Base-by-base conservation (phyloP, 2,113 vertebrate genomes). In the Larimichthys crocea region DNA sequence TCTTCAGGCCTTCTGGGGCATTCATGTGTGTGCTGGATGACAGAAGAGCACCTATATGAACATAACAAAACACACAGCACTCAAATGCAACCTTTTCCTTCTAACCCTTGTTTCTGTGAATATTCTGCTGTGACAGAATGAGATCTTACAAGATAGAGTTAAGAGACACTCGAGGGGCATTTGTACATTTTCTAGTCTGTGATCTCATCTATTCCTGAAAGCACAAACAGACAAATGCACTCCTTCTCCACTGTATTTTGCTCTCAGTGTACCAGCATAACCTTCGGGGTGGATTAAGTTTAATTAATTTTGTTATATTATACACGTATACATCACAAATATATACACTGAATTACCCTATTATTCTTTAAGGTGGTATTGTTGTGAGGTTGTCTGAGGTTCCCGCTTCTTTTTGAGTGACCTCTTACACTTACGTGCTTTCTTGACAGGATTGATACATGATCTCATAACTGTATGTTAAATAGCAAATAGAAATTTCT, bases 101-200 rank as follows among this genome's bases (percentile, higher is more conserved):
- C 49, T 0, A 44, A 48, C 16, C 50, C 68, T 44, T 17, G 3
- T 19, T 3, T 76, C 48, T 64, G 22, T 3, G 50, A 50, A 80
- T 12, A 24, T 40, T 44, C 74, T n/a, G 11, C 55, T 65, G 48
- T 86, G 80, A 84, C 72, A 72, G 40, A 80, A 74, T n/a, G 49
- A 74, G 67, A 83, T 79, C 60, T 40, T 62, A 72, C 46, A 46
- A 50, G 56, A 79, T 40, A 48, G 55, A 74, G 6, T 31, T 72
- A 55, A 78, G 62, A 66, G 56, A 79, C 64, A 71, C 61, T 68
- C 1, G 17, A 80, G 69, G 76, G 42, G 67, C 16, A 60, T 74
- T 79, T 71, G 44, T 62, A 55, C 48, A 64, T 80, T 80, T 76
- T 56, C 42, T 55, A 15, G 52, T 68, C 69, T 4, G 14, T 52